Base-by-base conservation (phyloP, 23 tunicate species). In the Pegea sp. region DNA sequence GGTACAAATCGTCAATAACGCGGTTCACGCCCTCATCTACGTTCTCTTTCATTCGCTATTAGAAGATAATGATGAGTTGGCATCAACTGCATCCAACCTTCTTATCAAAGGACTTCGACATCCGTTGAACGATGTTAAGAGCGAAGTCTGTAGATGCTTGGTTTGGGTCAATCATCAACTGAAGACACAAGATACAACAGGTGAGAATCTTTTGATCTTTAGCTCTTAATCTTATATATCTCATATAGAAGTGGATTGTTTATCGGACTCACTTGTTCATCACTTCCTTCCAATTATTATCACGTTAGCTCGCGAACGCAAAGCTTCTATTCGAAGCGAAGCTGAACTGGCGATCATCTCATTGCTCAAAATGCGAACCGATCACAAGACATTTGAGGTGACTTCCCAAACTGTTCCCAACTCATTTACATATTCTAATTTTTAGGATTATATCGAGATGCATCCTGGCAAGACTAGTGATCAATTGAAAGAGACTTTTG, bases 1-100 rank as follows among this genome's bases (percentile, higher is more conserved):
- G 95, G 95, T 74, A 5, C 81, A 84, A 46, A 73, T 84, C 31
- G 76, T 84, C 31, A 56, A 33, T 24, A 62, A 72, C 33, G 76
- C 75, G 4, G 53, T 84, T 28, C 95, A 68, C 33, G 34, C 75
- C 18, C 74, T 84, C 25, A 76, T 77, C 8, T 84, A 84, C 49
- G 42, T 74, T 52, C 56, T 73, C 32, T 29, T 52, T 32, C 54
- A 72, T 46, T 44, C 20, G 19, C 16, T 38, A 38, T 8, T 16
- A 16, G 16, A 38, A 8, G 46, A 38, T 38, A 16, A 38, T 16
- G 46, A 38, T n/a, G n/a, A n/a, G n/a, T n/a, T n/a, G n/a, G n/a
- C n/a, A n/a, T n/a, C n/a, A n/a, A n/a, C n/a, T n/a, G n/a, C n/a
- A n/a, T n/a, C n/a, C n/a, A n/a, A n/a, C n/a, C n/a, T n/a, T n/a